phyloP scores from a whole-genome alignment of 2,888 invertebrate genomes.

The Tiliacea citrago region DNA sequence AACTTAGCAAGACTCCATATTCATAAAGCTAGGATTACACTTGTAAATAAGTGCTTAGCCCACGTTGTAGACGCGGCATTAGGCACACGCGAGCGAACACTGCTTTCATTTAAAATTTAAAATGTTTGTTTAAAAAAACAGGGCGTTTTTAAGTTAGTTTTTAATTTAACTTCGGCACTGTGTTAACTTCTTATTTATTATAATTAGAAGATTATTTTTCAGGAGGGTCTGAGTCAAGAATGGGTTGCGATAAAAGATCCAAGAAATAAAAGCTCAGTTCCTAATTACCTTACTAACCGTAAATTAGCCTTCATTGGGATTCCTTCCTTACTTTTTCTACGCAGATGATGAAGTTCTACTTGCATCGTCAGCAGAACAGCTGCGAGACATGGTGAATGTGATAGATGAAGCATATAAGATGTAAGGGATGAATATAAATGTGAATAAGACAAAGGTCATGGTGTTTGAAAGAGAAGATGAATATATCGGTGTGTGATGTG shows the following conservation, averaged over 20 bases:
- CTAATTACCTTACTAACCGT: too few species aligned
- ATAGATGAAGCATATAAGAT: too few species aligned
- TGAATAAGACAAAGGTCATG: too few species aligned
- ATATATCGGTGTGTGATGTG: too few species aligned
- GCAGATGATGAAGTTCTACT: too few species aligned
- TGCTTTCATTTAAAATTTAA: conserved; percentile 17
- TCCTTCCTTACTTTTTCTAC: too few species aligned
- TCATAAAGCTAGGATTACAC: conserved; percentile 65
- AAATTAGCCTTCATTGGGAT: too few species aligned
- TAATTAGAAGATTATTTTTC: not conserved
- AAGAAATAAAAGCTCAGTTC: not conserved
- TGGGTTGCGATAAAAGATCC: not conserved
- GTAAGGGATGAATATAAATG: too few species aligned
- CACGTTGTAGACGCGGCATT: conserved; percentile 42
- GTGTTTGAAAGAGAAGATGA: too few species aligned
- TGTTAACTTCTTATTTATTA: not conserved
- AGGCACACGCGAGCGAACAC: conserved; percentile 31
- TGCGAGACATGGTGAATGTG: too few species aligned
- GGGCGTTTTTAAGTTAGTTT: not conserved
- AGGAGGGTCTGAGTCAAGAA: not conserved
- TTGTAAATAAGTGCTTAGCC: conserved; percentile 65
- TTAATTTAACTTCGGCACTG: not conserved
- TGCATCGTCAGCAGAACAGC: too few species aligned
- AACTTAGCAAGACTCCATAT: conserved; percentile 53
- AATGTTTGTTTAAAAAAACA: conserved; percentile 7